phyloP scores from a whole-genome alignment of 2,113 vertebrate genomes.

The Podarcis raffonei region DNA sequence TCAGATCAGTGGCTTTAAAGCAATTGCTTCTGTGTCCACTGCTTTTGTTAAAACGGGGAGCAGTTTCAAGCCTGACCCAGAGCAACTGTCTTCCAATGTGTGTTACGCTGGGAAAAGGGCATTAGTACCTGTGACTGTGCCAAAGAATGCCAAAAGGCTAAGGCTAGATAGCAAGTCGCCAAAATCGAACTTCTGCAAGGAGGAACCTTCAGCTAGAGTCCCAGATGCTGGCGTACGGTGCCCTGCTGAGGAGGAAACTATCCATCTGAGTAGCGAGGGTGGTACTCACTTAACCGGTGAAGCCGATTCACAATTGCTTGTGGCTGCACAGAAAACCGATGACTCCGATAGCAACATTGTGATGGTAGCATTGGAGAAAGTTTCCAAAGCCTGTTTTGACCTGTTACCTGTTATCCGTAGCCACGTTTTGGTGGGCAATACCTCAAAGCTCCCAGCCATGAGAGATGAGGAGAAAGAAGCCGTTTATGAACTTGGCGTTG shows the following conservation, averaged over 20 bases:
- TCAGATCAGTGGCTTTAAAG: conserved; percentile 83
- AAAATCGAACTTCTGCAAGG: conserved; percentile 20
- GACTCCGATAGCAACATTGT: conserved; percentile 60
- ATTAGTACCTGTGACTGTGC: conserved; percentile 42
- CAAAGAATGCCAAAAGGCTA: conserved; percentile 82
- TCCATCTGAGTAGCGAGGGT: not conserved
- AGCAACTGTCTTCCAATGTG: conserved; percentile 23
- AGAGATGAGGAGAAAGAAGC: conserved; percentile 91
- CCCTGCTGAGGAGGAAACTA: not conserved
- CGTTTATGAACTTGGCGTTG: conserved; percentile 81
- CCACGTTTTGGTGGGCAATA: conserved; percentile 82
- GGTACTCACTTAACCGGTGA: not conserved
- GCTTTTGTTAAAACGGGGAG: conserved; percentile 90
- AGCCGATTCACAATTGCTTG: not conserved
- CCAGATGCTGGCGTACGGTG: not conserved
- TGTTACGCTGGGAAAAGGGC: conserved; percentile 73
- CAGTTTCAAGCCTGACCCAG: conserved; percentile 48
- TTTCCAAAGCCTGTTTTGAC: conserved; percentile 84
- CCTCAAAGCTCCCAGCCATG: conserved; percentile 85
- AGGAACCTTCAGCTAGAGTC: not conserved
- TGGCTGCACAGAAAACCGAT: conserved; percentile 1
- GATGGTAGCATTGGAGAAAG: conserved; percentile 76
- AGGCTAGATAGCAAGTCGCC: conserved; percentile 77
- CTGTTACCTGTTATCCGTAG: conserved; percentile 89
- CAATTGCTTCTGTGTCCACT: conserved; percentile 84